Evolutionary conservation across 2,888 invertebrate species (phyloP).

Genomic region (Lepidonotus clava): DNA sequence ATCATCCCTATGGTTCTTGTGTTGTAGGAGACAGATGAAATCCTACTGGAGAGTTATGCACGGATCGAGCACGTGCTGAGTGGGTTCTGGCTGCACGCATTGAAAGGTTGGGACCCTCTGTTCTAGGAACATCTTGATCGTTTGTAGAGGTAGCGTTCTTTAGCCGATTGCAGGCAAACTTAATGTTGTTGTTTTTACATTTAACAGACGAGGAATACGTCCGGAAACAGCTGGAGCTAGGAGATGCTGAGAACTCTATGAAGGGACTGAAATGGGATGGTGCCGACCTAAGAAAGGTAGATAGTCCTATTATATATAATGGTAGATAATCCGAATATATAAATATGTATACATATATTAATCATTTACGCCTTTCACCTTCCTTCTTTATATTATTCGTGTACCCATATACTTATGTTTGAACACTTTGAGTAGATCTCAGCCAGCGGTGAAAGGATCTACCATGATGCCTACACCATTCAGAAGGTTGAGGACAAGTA

Average conservation of each 20-base stretch:
- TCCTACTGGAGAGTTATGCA: slow-evolving; percentile 64
- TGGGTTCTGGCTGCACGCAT: slow-evolving; percentile 65
- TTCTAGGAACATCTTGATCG: too few relatives aligned
- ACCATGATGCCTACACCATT: slow-evolving; percentile 79
- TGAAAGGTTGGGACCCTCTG: slow-evolving; percentile 61
- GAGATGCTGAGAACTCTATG: slow-evolving; percentile 67
- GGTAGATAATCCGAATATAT: too few relatives aligned
- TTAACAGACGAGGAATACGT: slow-evolving; percentile 78
- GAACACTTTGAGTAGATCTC: too few relatives aligned
- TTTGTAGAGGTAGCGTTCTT: too few relatives aligned
- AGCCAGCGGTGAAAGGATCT: slow-evolving; percentile 70
- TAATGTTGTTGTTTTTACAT: too few relatives aligned
- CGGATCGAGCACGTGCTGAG: slow-evolving; percentile 66
- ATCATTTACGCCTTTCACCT: too few relatives aligned
- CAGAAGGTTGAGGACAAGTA: slow-evolving; percentile 75
- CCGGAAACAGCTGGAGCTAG: slow-evolving; percentile 75
- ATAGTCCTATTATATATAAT: not conserved
- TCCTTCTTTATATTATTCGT: too few relatives aligned
- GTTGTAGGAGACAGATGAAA: slow-evolving; percentile 63
- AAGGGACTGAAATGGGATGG: slow-evolving; percentile 77
- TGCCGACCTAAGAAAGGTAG: slow-evolving; percentile 78
- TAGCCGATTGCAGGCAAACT: too few relatives aligned
- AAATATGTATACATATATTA: too few relatives aligned
- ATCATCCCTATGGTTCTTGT: too few relatives aligned
- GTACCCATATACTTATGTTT: too few relatives aligned